Evolutionary conservation across 2,888 invertebrate species (phyloP).

Genomic region (Andrena bucephala): DNA sequence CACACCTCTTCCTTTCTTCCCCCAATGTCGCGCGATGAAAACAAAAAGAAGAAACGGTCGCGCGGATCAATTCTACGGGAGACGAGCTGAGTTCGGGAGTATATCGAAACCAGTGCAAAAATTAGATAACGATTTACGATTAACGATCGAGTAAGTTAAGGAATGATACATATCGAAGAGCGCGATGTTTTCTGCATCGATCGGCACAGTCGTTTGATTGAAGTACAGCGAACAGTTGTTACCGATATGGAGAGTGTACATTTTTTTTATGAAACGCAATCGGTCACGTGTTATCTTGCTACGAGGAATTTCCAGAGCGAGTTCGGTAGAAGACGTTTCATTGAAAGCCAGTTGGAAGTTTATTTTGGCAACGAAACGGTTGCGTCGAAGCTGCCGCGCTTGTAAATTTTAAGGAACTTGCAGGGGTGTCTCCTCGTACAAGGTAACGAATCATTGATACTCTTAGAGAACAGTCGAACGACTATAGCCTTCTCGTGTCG

Average conservation of each 20-base stretch:
- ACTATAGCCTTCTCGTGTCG: slow-evolving; percentile 34
- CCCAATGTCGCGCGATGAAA: neutral
- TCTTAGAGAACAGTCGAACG: slow-evolving; percentile 27
- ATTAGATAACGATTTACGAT: slow-evolving; percentile 46
- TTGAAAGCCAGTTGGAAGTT: neutral
- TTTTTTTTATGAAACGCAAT: neutral
- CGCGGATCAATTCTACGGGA: slow-evolving; percentile 56
- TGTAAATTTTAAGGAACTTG: neutral
- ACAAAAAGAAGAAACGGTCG: neutral
- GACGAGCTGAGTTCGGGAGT: slow-evolving; percentile 27
- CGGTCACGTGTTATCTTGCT: neutral
- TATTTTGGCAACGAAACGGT: neutral
- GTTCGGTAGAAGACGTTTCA: neutral
- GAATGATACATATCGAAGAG: slow-evolving; percentile 77
- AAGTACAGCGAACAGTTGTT: neutral
- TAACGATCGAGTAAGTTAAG: slow-evolving; percentile 64
- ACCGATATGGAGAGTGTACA: neutral
- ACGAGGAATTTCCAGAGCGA: slow-evolving; percentile 2
- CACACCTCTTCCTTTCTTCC: neutral
- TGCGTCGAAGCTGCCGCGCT: neutral
- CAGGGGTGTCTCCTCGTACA: neutral
- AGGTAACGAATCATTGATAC: neutral
- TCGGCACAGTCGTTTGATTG: slow-evolving; percentile 41
- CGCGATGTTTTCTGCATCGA: slow-evolving; percentile 53
- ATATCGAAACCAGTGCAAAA: slow-evolving; percentile 62